Percentiles rank a stretch among this genome's conserved stretches.
These are phyloP conservation scores for Coryphaenoides rupestris DNA, from an alignment of 2,113 vertebrate genomes.

Conservation along the genomic window DNA sequence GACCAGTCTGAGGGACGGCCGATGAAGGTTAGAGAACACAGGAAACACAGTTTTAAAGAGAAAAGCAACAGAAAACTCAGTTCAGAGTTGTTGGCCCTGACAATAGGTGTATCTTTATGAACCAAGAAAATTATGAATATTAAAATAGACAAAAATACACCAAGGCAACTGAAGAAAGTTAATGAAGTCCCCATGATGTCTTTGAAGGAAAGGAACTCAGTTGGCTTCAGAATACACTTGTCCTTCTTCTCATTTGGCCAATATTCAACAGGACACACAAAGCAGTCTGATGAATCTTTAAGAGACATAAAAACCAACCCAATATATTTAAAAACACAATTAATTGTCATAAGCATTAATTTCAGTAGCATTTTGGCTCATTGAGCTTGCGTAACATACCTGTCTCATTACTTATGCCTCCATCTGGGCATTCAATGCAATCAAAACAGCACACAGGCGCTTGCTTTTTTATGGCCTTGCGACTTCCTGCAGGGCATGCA, in stretches of 20 bases:
- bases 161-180: constrained; percentile 43
- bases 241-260: constrained; percentile 60
- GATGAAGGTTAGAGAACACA: constrained; percentile 58
- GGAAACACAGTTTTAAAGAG: constrained; percentile 55
- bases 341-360: background rate
- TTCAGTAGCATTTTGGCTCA: constrained; percentile 25
- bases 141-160: constrained; percentile 47
- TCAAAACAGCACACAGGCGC: constrained; percentile 72
- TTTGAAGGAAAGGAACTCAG: constrained; percentile 58
- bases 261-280: constrained; percentile 48
- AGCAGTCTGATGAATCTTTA: constrained; percentile 55
- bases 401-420: constrained; percentile 68
- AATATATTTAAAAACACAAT: background rate
- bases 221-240: constrained; percentile 51
- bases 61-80: constrained; percentile 61
- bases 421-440: constrained; percentile 65
- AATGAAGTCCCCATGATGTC: constrained; percentile 60
- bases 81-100: constrained; percentile 60
- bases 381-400: constrained; percentile 16
- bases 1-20: constrained; percentile 49
- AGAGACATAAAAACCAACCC: background rate
- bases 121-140: constrained; percentile 47
- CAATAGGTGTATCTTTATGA: constrained; percentile 55
- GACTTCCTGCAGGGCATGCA: constrained; percentile 59
- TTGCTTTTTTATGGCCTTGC: constrained; percentile 60